Evolutionary conservation across 2,888 invertebrate species (phyloP).

Genomic region (Cryptus armator): DNA sequence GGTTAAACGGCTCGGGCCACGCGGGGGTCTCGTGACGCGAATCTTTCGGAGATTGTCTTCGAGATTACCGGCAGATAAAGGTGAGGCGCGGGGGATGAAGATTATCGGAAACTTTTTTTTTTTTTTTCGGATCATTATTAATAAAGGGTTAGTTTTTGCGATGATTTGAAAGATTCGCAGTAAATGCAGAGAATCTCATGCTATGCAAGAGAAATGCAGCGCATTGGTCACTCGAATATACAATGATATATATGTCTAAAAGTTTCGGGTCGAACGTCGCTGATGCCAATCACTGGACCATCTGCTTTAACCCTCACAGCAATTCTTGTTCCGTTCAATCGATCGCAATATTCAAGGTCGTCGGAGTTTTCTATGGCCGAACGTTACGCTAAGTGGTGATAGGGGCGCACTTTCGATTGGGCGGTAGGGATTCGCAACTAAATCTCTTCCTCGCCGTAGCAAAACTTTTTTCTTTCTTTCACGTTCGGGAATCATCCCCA

Average conservation of each 20-base stretch:
- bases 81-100: slow-evolving; percentile 7
- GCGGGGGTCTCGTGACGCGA: neutral
- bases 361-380: slow-evolving; percentile 73
- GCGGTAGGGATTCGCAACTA: slow-evolving; percentile 73
- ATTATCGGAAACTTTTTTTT: slow-evolving; percentile 24
- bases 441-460: slow-evolving; percentile 74
- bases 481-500: neutral
- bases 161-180: neutral
- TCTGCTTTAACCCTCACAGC: too few species aligned
- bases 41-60: slow-evolving; percentile 30
- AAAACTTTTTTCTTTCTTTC: slow-evolving; percentile 75
- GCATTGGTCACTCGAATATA: too few species aligned
- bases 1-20: slow-evolving; percentile 36
- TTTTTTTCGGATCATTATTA: neutral
- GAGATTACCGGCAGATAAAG: slow-evolving; percentile 20
- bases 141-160: neutral
- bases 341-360: slow-evolving; percentile 78
- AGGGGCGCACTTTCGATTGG: slow-evolving; percentile 72
- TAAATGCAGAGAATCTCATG: too few species aligned
- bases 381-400: slow-evolving; percentile 31
- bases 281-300: too few species aligned
- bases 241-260: too few species aligned
- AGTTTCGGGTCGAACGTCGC: too few species aligned
- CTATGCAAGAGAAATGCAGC: too few species aligned
- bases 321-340: slow-evolving; percentile 69